These are phyloP conservation scores for Podiceps cristatus DNA, from an alignment of 2,113 vertebrate genomes.

Conservation along the genomic window DNA sequence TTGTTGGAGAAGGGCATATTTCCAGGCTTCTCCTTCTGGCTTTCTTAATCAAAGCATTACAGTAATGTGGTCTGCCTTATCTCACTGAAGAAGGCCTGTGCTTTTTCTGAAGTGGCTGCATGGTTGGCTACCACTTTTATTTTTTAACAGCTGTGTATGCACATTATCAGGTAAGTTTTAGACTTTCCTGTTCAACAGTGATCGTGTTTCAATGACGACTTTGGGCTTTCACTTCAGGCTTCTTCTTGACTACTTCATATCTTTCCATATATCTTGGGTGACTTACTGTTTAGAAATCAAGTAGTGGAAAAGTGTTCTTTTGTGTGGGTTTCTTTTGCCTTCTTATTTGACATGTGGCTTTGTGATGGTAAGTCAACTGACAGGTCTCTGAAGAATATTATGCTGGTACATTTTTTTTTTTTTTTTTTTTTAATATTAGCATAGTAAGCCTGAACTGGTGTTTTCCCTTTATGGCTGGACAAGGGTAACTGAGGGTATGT, in stretches of 20 bases:
- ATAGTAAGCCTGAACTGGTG: rapidly evolving
- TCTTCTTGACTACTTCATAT: background rate
- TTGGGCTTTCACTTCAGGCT: background rate
- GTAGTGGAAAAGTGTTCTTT: background rate
- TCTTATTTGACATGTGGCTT: background rate
- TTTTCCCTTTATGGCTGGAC: background rate
- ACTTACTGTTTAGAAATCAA: background rate
- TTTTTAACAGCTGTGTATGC: background rate
- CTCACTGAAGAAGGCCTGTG: background rate
- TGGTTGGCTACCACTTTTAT: background rate
- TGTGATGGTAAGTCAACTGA: background rate
- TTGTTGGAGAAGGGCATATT: background rate
- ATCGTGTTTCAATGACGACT: background rate
- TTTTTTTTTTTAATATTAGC: too few species aligned
- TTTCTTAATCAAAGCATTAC: background rate
- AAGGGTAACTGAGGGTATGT: constrained; percentile 9
- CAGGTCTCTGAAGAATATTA: background rate
- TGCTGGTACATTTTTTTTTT: background rate
- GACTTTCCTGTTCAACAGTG: background rate
- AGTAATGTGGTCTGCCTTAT: background rate
- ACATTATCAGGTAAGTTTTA: background rate
- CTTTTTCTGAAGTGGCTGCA: background rate
- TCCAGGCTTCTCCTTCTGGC: background rate
- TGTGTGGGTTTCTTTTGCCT: too few species aligned
- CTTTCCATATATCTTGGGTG: background rate